phyloP scores from a whole-genome alignment of 1,140 invertebrate genomes.

The Streblospio benedicti region DNA sequence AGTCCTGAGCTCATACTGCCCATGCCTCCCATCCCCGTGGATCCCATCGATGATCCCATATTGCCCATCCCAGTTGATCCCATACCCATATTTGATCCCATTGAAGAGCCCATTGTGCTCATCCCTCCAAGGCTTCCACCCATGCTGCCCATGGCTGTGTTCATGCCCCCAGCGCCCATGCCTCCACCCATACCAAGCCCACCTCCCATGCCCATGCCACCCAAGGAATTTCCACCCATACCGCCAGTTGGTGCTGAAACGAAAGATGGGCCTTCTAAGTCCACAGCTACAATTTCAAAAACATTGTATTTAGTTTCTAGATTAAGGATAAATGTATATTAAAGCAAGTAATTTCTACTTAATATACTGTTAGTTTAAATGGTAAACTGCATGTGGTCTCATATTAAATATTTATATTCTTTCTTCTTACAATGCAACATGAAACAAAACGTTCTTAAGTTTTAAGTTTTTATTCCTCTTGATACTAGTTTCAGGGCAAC shows the following conservation, averaged over 20 bases:
- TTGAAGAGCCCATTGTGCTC: conserved; percentile 3
- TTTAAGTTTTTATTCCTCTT: neutral
- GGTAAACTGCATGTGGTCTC: too few species aligned
- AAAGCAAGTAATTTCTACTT: neutral
- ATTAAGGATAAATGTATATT: neutral
- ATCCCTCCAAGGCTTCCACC: conserved; percentile 23
- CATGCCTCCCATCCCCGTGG: conserved; percentile 14
- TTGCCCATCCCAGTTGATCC: conserved; percentile 19
- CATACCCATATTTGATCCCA: conserved; percentile 5
- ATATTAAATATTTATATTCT: neutral
- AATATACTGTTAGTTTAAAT: neutral
- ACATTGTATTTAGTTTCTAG: conserved; percentile 11
- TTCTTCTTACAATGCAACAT: neutral
- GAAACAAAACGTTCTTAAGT: neutral
- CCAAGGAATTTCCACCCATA: conserved; percentile 19
- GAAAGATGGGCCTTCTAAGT: neutral
- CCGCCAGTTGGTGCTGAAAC: conserved; percentile 21
- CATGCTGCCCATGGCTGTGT: conserved; percentile 20
- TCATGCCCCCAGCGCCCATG: conserved; percentile 18
- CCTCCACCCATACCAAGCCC: conserved; percentile 20
- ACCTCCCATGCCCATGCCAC: conserved; percentile 14
- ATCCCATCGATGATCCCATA: neutral
- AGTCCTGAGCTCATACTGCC: conserved; percentile 3
- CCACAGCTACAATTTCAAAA: conserved; percentile 24
- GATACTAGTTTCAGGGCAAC: too few species aligned